Percentiles rank a stretch among this genome's conserved stretches.
Conservation (phyloP, 1,140 invertebrate species). For the Oedothorax gibbosus region DNA sequence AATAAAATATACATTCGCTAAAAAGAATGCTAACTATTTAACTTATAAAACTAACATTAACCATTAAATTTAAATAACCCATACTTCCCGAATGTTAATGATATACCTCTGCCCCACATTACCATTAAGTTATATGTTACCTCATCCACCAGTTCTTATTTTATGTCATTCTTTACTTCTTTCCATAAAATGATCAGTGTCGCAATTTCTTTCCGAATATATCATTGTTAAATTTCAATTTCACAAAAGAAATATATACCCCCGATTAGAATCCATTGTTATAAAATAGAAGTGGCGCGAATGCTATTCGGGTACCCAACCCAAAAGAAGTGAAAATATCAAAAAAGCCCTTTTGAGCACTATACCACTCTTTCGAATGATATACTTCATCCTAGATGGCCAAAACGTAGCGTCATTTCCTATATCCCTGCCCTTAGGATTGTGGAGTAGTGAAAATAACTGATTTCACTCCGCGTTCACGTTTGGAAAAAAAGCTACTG, state of each 20-base stretch:
- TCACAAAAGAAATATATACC: background rate
- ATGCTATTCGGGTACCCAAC: background rate
- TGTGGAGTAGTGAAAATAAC: too few species aligned
- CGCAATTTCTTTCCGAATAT: background rate
- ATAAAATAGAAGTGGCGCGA: background rate
- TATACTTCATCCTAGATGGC: constrained; percentile 10
- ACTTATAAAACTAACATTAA: too few species aligned
- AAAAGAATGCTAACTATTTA: too few species aligned
- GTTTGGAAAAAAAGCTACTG: too few species aligned
- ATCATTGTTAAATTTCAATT: constrained; percentile 8
- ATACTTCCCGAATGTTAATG: too few species aligned
- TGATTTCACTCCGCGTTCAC: too few species aligned
- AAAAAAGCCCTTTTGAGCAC: background rate
- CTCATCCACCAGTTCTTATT: too few species aligned
- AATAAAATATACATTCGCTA: too few species aligned
- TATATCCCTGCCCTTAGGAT: background rate
- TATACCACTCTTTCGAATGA: background rate
- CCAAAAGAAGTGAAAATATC: background rate
- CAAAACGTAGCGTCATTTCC: constrained; percentile 26
- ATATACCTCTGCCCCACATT: too few species aligned
- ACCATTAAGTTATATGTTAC: too few species aligned
- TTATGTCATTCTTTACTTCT: constrained; percentile 1
- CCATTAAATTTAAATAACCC: too few species aligned
- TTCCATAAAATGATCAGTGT: background rate
- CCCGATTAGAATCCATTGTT: background rate